phyloP scores from a whole-genome alignment of 1,140 invertebrate species.

The Tetranychus urticae region DNA sequence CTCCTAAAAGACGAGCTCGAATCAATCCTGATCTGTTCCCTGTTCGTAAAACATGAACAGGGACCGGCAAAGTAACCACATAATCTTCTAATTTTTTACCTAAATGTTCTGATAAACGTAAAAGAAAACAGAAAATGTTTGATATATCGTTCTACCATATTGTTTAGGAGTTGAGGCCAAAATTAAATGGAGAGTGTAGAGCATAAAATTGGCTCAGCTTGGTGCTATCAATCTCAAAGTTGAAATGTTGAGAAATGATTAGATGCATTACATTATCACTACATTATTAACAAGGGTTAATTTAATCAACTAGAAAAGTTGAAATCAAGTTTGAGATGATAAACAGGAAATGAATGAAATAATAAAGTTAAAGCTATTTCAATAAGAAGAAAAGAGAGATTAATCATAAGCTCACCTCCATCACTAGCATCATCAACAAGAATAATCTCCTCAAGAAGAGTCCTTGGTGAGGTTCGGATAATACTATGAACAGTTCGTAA shows the following conservation, averaged over 20 bases:
- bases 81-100: slow-evolving; percentile 69
- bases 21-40: slow-evolving; percentile 76
- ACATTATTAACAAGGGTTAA: too few relatives aligned
- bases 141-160: slow-evolving; percentile 9
- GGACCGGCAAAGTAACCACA: slow-evolving; percentile 53
- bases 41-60: slow-evolving; percentile 44
- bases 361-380: neutral
- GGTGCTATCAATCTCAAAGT: too few relatives aligned
- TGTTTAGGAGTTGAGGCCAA: too few relatives aligned
- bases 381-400: slow-evolving; percentile 6
- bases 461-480: slow-evolving; percentile 22
- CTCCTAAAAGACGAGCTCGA: slow-evolving; percentile 65
- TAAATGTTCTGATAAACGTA: slow-evolving; percentile 39
- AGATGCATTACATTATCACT: too few relatives aligned
- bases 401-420: slow-evolving; percentile 13
- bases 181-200: too few relatives aligned
- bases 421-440: slow-evolving; percentile 29
- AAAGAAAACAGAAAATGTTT: neutral
- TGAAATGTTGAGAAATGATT: too few relatives aligned
- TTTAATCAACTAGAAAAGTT: too few relatives aligned
- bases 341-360: slow-evolving; percentile 6
- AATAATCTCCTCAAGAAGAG: slow-evolving; percentile 24
- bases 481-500: slow-evolving; percentile 25
- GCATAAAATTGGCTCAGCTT: too few relatives aligned
- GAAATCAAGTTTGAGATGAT: too few relatives aligned